Conservation (phyloP, 1,140 invertebrate genomes). For the Stegodyphus dumicola region DNA sequence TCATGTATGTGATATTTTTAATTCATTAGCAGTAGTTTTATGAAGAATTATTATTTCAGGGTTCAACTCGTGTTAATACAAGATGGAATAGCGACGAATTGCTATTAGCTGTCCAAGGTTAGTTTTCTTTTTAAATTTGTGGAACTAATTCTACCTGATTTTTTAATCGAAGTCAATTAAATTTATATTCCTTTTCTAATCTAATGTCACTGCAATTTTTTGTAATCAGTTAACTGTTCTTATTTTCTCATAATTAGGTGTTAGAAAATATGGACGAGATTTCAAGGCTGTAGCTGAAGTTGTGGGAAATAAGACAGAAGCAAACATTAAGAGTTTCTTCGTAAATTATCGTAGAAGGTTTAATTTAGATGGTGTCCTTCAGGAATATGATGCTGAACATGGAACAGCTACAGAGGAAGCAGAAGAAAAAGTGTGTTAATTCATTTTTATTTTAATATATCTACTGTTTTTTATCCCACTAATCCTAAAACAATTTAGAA, state of each 20-base stretch:
- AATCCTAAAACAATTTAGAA: too few species aligned
- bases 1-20: too few species aligned
- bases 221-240: constrained; percentile 2
- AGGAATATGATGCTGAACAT: constrained; percentile 87
- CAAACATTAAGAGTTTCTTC: constrained; percentile 90
- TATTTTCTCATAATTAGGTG: constrained; percentile 69
- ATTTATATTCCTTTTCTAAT: too few species aligned
- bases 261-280: constrained; percentile 94
- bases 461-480: too few species aligned
- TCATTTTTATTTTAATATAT: too few species aligned
- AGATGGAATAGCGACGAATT: constrained; percentile 95
- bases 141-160: not conserved
- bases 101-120: constrained; percentile 87
- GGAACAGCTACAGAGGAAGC: constrained; percentile 67
- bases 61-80: constrained; percentile 79
- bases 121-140: constrained; percentile 2
- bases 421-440: constrained; percentile 45
- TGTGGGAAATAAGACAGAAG: constrained; percentile 93
- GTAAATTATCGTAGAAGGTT: constrained; percentile 89
- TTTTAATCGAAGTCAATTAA: not conserved
- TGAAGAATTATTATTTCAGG: constrained; percentile 60
- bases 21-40: too few species aligned
- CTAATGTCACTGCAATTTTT: not conserved
- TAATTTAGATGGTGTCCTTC: constrained; percentile 88
- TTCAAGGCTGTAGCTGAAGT: constrained; percentile 95